Evolutionary conservation across 2,888 invertebrate genomes (phyloP), one percentile per base, ranked within the genome.

Genomic region (Tipula unca): DNA sequence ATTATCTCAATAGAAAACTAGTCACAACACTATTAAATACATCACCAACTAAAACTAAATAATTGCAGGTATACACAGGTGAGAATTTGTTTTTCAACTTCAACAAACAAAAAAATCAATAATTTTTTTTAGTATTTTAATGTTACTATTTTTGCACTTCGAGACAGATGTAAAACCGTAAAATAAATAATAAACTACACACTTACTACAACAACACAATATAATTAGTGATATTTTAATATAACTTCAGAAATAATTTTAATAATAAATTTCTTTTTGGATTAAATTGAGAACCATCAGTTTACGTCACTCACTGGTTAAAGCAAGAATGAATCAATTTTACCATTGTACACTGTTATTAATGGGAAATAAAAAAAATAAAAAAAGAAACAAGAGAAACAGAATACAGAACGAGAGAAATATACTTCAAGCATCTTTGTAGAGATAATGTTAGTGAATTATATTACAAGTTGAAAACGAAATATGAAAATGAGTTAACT

Each of bases 261-360:
- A 69, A 25, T 25, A 3, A 10, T 39, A 39, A 39, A 39, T 8
- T 54, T 54, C 3, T 54, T n/a, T 3, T 17, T 54, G 4, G 1
- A 6, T 17, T 54, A 4, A 1, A 54, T 54, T 17, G 5, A 17
- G 17, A 54, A 69, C 6, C 25, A 69, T 17, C 20, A 69, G 69
- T 69, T 69, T 13, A 69, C 25, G 69, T 69, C 25, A 69, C 25
- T 69, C 69, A 69, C 69, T 25, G 25, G 13, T 25, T 69, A 25
- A 69, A 69, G 13, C 2, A 69, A 69, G 69, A 69, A 69, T 69
- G 69, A 69, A 69, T 69, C 69, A 69, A 69, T 69, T 69, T 69
- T 69, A 69, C 69, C 69, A 69, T 69, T 69, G 69, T 69, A 69
- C 69, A 69, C 69, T 69, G 69, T 25, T 69, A 69, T 69, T n/a